Percentiles rank a stretch among this genome's conserved stretches.
Evolutionary conservation across 2,888 invertebrate species (phyloP).

Genomic region (Caenorhabditis doughertyi): DNA sequence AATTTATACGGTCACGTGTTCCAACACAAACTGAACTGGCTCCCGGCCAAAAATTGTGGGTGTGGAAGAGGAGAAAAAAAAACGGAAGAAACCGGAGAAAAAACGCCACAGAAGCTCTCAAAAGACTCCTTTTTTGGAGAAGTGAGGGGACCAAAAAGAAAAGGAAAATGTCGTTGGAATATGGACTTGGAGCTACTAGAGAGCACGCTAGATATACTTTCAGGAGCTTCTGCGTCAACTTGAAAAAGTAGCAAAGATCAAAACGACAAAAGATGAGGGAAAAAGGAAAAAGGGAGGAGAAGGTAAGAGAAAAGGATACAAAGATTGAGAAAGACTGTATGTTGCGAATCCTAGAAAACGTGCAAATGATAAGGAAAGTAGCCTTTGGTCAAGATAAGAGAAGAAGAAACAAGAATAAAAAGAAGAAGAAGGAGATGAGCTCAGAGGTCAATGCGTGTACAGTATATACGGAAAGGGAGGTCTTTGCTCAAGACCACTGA

Average conservation of each 20-base stretch:
- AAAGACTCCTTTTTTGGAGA: background rate
- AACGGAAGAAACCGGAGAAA: background rate
- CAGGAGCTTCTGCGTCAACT: conserved; percentile 11
- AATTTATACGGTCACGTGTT: conserved; percentile 45
- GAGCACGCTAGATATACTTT: conserved; percentile 52
- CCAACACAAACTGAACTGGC: conserved; percentile 13
- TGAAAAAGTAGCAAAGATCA: conserved; percentile 34
- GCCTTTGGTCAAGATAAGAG: conserved; percentile 44
- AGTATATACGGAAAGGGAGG: conserved; percentile 19
- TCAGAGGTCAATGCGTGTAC: conserved; percentile 41
- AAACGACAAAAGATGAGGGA: conserved; percentile 27
- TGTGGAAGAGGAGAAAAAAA: background rate
- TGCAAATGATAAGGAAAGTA: conserved; percentile 30
- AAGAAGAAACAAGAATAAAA: too few relatives aligned
- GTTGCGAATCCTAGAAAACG: conserved; percentile 40
- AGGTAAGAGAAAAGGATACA: background rate
- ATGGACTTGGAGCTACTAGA: conserved; percentile 34
- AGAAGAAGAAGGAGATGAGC: conserved; percentile 1
- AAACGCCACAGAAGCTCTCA: conserved; percentile 24
- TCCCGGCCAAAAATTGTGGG: background rate
- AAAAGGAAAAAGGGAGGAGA: background rate
- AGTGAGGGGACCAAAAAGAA: background rate
- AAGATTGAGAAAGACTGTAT: background rate
- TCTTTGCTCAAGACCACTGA: conserved; percentile 41
- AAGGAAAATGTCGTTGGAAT: conserved; percentile 9